Conservation (phyloP, 2,797 vertebrate species). For the Epinephelus coioides region DNA sequence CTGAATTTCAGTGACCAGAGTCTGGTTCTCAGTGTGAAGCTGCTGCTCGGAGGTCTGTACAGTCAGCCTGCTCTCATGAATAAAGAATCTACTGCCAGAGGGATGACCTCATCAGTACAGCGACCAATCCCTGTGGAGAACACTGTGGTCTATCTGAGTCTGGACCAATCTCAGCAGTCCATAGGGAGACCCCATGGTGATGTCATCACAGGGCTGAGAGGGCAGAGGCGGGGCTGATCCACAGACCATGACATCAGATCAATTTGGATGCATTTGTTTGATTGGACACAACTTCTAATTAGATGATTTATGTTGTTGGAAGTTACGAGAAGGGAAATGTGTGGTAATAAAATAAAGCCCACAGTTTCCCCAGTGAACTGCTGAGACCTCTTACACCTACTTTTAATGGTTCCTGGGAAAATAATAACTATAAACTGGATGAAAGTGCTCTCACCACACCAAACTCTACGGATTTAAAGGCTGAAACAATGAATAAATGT, state of each 20-base stretch:
- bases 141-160: constrained; percentile 7
- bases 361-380: too few relatives aligned
- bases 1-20: not conserved
- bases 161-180: constrained; percentile 35
- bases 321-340: too few relatives aligned
- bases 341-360: too few relatives aligned
- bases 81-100: constrained; percentile 31
- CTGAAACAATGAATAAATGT: too few relatives aligned
- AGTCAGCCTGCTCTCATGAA: constrained; percentile 48
- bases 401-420: too few relatives aligned
- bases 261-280: not conserved
- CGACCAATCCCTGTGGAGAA: constrained; percentile 53
- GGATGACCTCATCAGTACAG: constrained; percentile 44
- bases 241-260: not conserved
- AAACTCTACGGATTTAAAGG: too few relatives aligned
- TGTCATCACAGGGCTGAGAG: constrained; percentile 22
- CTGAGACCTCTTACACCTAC: too few relatives aligned
- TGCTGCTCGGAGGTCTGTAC: constrained; percentile 28
- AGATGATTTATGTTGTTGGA: not conserved
- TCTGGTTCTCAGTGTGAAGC: not conserved
- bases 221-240: not conserved
- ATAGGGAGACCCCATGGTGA: constrained; percentile 27
- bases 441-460: not conserved
- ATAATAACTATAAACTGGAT: not conserved
- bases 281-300: not conserved